Evolutionary conservation across 2,113 vertebrate species (phyloP).

Genomic region (Phyllostomus discolor): DNA sequence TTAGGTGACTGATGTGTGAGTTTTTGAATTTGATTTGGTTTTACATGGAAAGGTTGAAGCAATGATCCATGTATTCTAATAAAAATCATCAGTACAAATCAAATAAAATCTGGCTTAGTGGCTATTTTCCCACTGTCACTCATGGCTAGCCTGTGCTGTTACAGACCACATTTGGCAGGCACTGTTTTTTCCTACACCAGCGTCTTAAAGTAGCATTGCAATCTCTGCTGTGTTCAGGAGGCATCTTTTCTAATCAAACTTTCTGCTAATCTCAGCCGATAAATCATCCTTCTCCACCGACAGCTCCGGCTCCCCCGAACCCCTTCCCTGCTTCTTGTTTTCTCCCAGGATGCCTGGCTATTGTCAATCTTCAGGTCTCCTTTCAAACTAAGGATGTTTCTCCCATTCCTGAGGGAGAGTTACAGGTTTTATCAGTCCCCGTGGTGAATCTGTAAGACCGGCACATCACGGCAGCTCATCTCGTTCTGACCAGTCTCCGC

Average conservation of each 20-base stretch:
- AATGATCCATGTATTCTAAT: conserved; percentile 72
- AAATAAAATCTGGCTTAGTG: conserved; percentile 71
- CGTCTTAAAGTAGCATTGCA: conserved; percentile 50
- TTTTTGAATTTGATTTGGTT: conserved; percentile 67
- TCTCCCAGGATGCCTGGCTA: conserved; percentile 53
- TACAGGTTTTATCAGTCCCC: neutral
- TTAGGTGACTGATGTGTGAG: conserved; percentile 73
- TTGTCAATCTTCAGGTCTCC: conserved; percentile 37
- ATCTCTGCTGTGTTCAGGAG: conserved; percentile 28
- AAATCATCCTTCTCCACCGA: conserved; percentile 40
- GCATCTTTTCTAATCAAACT: conserved; percentile 41
- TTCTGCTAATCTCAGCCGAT: conserved; percentile 60
- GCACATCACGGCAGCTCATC: neutral
- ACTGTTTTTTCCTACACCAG: conserved; percentile 1
- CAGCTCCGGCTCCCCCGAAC: neutral
- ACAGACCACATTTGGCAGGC: conserved; percentile 55
- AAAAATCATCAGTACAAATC: conserved; percentile 69
- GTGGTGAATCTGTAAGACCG: neutral
- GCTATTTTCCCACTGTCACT: conserved; percentile 69
- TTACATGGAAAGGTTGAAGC: conserved; percentile 68
- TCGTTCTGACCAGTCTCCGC: neutral
- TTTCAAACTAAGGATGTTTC: conserved; percentile 49
- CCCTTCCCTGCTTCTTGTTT: conserved; percentile 10
- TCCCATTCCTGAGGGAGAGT: conserved; percentile 57
- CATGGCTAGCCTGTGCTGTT: conserved; percentile 53